These are phyloP conservation scores for Leuctra nigra DNA, from an alignment of 2,888 invertebrate genomes.

Conservation along the genomic window DNA sequence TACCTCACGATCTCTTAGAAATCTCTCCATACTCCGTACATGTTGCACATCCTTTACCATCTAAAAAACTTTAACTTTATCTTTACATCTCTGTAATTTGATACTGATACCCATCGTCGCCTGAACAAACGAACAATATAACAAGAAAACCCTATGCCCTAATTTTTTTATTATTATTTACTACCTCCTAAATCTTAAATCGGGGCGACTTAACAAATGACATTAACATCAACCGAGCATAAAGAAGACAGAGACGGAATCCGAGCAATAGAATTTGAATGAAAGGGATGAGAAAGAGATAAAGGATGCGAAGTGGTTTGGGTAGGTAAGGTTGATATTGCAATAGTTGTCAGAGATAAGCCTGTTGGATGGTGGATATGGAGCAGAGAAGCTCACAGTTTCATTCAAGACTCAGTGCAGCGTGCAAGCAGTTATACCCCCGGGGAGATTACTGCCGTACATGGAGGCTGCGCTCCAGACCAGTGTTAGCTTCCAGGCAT, in stretches of 20 bases:
- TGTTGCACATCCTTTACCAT: not conserved
- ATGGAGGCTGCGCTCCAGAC: not conserved
- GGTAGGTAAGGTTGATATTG: slow-evolving; percentile 14
- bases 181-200: slow-evolving; percentile 19
- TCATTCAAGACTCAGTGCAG: no score
- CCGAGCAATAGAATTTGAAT: slow-evolving; percentile 11
- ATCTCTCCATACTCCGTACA: no score
- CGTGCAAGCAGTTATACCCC: slow-evolving; percentile 1
- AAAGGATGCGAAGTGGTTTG: slow-evolving; percentile 1
- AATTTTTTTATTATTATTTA: slow-evolving; percentile 14
- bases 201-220: slow-evolving; percentile 25
- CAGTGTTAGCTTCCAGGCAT: not conserved
- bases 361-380: slow-evolving; percentile 15
- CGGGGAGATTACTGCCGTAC: not conserved
- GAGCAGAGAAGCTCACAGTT: not conserved
- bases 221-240: slow-evolving; percentile 23
- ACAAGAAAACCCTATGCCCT: not conserved
- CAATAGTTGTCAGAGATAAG: slow-evolving; percentile 23
- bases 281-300: slow-evolving; percentile 11
- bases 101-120: slow-evolving; percentile 27
- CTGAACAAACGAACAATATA: slow-evolving; percentile 24
- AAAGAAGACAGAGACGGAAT: slow-evolving; percentile 12
- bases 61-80: slow-evolving; percentile 21
- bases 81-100: slow-evolving; percentile 24
- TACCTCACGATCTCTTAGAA: no score